These are phyloP conservation scores for Phymorhynchus buccinoides DNA, from an alignment of 1,140 invertebrate genomes.

Conservation along the genomic window DNA sequence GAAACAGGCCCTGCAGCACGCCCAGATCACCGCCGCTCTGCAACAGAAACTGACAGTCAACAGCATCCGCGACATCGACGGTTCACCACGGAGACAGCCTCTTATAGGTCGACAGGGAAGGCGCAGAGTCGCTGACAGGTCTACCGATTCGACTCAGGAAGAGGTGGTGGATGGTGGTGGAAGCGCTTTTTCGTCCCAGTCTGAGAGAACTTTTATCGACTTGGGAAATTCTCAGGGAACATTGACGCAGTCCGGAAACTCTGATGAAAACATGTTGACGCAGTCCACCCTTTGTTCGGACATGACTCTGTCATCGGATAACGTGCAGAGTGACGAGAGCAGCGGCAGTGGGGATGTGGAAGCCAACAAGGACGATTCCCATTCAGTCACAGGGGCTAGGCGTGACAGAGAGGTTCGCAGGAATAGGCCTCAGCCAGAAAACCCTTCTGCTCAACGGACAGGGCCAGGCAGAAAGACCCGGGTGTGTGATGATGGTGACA, in stretches of 20 bases:
- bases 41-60: neutral
- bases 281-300: neutral
- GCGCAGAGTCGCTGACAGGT: too few relatives aligned
- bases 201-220: neutral
- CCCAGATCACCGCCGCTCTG: neutral
- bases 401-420: neutral
- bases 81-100: too few relatives aligned
- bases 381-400: neutral
- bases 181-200: too few relatives aligned
- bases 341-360: neutral
- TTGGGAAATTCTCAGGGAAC: neutral
- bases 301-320: neutral
- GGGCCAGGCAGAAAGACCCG: neutral
- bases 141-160: too few relatives aligned
- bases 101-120: neutral
- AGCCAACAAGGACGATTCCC: neutral
- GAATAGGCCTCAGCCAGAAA: neutral
- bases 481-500: neutral
- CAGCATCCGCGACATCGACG: neutral
- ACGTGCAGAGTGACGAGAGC: neutral
- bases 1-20: neutral
- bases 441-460: neutral
- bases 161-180: too few relatives aligned
- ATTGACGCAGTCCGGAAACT: neutral
- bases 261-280: neutral